These are phyloP conservation scores for Drosophila stalkeri DNA, from an alignment of 2,888 invertebrate genomes.

Conservation along the genomic window DNA sequence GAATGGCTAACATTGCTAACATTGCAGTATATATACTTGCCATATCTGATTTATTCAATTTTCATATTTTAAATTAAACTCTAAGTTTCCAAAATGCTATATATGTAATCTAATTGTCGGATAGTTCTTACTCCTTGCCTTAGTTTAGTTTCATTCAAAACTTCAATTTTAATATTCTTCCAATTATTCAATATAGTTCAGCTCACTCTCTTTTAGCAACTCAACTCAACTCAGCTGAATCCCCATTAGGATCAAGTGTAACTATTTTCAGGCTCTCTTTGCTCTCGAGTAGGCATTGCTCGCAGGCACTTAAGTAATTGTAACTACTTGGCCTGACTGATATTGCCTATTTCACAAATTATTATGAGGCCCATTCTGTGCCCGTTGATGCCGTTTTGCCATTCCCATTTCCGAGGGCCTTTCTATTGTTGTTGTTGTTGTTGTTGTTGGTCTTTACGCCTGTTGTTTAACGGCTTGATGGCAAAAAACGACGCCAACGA, in stretches of 20 bases:
- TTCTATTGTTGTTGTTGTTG: conserved; percentile 32
- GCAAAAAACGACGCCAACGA: conserved; percentile 71
- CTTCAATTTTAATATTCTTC: neutral
- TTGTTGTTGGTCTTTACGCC: conserved; percentile 64
- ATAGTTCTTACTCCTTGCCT: neutral
- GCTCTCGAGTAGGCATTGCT: conserved; percentile 20
- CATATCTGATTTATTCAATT: neutral
- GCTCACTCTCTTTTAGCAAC: neutral
- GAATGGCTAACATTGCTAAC: conserved; percentile 4
- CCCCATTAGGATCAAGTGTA: conserved; percentile 30
- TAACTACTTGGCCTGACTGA: conserved; percentile 77
- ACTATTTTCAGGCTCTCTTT: conserved; percentile 14
- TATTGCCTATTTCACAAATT: conserved; percentile 80
- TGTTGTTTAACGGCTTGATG: conserved; percentile 81
- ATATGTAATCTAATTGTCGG: neutral
- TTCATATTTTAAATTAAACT: no score
- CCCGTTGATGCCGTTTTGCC: conserved; percentile 34
- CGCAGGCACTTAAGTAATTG: conserved; percentile 78
- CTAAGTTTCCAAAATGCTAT: no score
- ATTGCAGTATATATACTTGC: neutral
- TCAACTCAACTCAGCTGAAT: neutral
- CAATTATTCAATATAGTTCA: neutral
- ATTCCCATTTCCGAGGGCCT: conserved; percentile 33
- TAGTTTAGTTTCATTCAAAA: neutral
- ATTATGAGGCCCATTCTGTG: conserved; percentile 73